Evolutionary conservation across 2,797 vertebrate genomes (phyloP).

Genomic region (Xenopus petersii): DNA sequence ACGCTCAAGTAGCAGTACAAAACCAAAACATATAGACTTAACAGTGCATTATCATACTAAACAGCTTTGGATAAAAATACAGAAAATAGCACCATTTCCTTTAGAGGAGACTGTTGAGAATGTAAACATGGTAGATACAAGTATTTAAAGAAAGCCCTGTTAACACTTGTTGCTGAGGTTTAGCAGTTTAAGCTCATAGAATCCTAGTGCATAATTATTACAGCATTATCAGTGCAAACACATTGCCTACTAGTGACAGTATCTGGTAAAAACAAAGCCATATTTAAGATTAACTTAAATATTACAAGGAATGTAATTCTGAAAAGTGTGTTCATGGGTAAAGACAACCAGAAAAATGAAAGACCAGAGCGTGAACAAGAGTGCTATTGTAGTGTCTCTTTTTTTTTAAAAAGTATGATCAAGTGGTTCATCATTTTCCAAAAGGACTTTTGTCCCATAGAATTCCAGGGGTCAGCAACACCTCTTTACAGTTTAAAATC

Average conservation of each 20-base stretch:
- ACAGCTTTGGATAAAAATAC: slow-evolving; percentile 70
- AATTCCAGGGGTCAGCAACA: no score
- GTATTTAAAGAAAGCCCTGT: slow-evolving; percentile 66
- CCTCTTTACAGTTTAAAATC: no score
- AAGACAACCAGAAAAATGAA: no score
- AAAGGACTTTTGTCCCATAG: no score
- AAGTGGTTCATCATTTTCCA: no score
- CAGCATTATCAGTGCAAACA: slow-evolving; percentile 54
- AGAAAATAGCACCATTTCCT: slow-evolving; percentile 65
- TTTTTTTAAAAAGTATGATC: no score
- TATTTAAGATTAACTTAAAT: background rate
- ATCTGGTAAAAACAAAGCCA: background rate
- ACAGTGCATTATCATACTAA: slow-evolving; percentile 71
- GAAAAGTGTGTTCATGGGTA: no score
- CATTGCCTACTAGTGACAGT: slow-evolving; percentile 27
- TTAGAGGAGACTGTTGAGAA: slow-evolving; percentile 64
- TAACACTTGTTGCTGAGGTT: slow-evolving; percentile 59
- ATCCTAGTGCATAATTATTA: slow-evolving; percentile 43
- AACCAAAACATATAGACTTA: slow-evolving; percentile 63
- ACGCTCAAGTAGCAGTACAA: slow-evolving; percentile 60
- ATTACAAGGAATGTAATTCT: no score
- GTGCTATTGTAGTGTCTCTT: no score
- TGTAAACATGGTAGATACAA: slow-evolving; percentile 75
- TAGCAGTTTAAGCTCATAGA: slow-evolving; percentile 1
- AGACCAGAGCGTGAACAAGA: no score